Evolutionary conservation across 35 echinoderm and acorn worm genomes (phyloP).

Genomic region (Anneissia japonica): DNA sequence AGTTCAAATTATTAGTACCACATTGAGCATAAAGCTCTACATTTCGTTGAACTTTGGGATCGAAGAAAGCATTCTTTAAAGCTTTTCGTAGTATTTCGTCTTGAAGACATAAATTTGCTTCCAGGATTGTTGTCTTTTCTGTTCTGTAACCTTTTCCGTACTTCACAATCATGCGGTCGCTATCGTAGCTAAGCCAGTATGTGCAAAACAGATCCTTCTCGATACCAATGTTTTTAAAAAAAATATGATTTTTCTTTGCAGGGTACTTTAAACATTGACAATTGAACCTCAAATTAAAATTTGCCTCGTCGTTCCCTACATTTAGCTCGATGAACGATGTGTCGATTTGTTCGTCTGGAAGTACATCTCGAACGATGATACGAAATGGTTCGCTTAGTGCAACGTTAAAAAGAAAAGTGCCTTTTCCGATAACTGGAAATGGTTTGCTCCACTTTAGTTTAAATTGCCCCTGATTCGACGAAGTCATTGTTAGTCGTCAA

Average conservation of each 20-base stretch:
- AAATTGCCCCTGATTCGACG: too few relatives aligned
- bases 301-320: background rate
- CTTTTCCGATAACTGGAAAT: slow-evolving; percentile 39
- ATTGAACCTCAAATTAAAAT: background rate
- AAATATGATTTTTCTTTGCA: too few relatives aligned
- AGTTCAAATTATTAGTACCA: background rate
- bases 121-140: slow-evolving; percentile 31
- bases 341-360: background rate
- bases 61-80: background rate
- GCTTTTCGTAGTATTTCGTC: background rate
- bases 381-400: background rate
- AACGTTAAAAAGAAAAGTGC: slow-evolving; percentile 24
- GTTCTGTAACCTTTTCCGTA: slow-evolving; percentile 46
- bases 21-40: background rate
- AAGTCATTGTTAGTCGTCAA: too few relatives aligned
- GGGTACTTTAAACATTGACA: too few relatives aligned
- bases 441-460: slow-evolving; percentile 19
- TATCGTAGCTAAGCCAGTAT: slow-evolving; percentile 49
- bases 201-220: background rate
- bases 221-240: background rate
- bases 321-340: background rate
- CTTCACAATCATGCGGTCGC: slow-evolving; percentile 28
- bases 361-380: background rate
- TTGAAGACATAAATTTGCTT: background rate
- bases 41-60: background rate